These are phyloP conservation scores for Pristionchus arcanus DNA, from an alignment of 2,888 invertebrate species.

Conservation along the genomic window DNA sequence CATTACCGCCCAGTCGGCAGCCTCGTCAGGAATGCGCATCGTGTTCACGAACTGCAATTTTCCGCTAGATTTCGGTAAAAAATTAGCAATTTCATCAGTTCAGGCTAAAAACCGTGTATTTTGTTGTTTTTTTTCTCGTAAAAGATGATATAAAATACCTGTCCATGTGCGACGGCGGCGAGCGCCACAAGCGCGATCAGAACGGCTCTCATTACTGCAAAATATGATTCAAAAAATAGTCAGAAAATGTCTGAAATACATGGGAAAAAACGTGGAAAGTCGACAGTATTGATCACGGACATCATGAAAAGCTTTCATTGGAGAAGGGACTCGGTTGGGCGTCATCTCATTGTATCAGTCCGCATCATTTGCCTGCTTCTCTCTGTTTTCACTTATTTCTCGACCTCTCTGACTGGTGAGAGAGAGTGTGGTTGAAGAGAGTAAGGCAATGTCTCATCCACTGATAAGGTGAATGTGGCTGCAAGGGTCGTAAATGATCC, in stretches of 20 bases:
- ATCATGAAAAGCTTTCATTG: not conserved
- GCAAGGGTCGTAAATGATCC: conserved; percentile 27
- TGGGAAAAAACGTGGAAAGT: not conserved
- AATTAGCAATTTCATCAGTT: not conserved
- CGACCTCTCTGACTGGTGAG: too few relatives aligned
- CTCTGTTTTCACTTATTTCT: too few relatives aligned
- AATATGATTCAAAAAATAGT: not conserved
- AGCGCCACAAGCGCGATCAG: conserved; percentile 10
- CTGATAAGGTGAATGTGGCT: not conserved
- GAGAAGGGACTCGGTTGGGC: not conserved
- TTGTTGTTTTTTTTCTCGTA: not conserved
- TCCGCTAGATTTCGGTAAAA: not conserved
- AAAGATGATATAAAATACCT: not conserved
- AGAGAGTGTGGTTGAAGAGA: too few relatives aligned
- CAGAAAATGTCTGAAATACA: not conserved
- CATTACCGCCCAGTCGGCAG: conserved; percentile 1
- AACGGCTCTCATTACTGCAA: conserved; percentile 43
- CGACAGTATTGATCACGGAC: not conserved
- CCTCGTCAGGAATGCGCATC: not conserved
- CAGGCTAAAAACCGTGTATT: not conserved
- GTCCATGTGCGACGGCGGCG: not conserved
- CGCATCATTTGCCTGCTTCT: too few relatives aligned
- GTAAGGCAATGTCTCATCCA: too few relatives aligned
- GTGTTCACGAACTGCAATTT: conserved; percentile 23
- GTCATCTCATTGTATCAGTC: not conserved